Evolutionary conservation across 2,113 vertebrate genomes (phyloP), one percentile per base, ranked within the genome.

Genomic region (Festucalex cinctus): DNA sequence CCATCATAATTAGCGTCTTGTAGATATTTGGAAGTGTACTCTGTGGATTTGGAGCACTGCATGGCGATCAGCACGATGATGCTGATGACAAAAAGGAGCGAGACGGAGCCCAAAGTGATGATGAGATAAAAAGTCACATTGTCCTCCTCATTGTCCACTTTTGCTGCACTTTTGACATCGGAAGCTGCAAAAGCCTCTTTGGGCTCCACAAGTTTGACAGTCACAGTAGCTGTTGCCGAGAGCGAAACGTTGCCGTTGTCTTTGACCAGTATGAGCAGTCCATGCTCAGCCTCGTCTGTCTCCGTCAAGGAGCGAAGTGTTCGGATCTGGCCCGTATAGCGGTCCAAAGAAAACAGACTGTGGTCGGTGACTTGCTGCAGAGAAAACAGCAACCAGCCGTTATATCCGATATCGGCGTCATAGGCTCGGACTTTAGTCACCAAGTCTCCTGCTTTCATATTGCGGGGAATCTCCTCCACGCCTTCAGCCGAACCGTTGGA

Each of bases 371-470:
- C 80, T 83, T 84, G 71, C 65, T 76, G 84, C 62, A 88, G 75
- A 66, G 85, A 90, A 72, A 87, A 90, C 6, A 87, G 80, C 53
- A 90, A 77, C 88, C 85, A 89, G 65, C 86, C 88, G 54, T 87
- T 89, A 81, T 90, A 88, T 75, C 88, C 88, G 39, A 86, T 80
- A 75, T 90, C 88, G 51, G 86, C 86, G 10, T 90, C 88, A 71
- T 85, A 87, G 49, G 85, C 86, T 83, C 88, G 77, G 57, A 89
- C 77, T 87, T 88, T 87, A 65, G 88, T 87, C 70, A 90, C 86
- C 68, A 88, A 78, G 71, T 88, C 72, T 57, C 85, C 82, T 70
- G 85, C 64, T 61, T 85, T 80, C 3, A 82, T 80, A 70, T 85
- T 86, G 59, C 80, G 82, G n/a, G 85, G 83, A 78, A 88, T 75